Evolutionary conservation across 2,113 vertebrate species (phyloP).

Genomic region (Phycodurus eques): DNA sequence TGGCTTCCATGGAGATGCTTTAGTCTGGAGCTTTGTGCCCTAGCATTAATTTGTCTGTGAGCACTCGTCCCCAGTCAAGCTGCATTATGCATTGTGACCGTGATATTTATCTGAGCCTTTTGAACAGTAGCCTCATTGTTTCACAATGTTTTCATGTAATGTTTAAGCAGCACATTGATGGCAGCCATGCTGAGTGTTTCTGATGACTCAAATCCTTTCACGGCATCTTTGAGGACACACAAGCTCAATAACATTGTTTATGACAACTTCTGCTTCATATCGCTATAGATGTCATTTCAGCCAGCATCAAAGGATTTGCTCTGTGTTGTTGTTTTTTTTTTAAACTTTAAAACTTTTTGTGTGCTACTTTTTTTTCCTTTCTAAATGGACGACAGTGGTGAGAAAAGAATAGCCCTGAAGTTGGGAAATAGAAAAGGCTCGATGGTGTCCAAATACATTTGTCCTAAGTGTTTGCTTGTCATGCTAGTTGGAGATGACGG

Average conservation of each 20-base stretch:
- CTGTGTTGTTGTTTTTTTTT: neutral
- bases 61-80: neutral
- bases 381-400: neutral
- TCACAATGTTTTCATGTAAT: slow-evolving; percentile 19
- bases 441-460: neutral
- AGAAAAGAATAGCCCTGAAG: neutral
- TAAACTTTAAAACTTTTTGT: neutral
- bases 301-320: neutral
- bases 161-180: slow-evolving; percentile 4
- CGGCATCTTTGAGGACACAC: neutral
- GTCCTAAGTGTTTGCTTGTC: neutral
- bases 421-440: neutral
- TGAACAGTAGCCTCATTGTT: slow-evolving; percentile 13
- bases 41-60: neutral
- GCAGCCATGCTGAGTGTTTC: slow-evolving; percentile 7
- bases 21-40: neutral
- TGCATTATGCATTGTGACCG: slow-evolving; percentile 6
- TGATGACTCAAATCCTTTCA: neutral
- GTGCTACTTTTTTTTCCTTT: neutral
- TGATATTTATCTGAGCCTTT: slow-evolving; percentile 22
- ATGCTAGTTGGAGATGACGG: neutral
- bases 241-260: neutral
- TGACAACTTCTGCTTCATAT: neutral
- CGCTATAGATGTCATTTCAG: neutral
- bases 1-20: slow-evolving; percentile 9